Evolutionary conservation across 1,140 invertebrate genomes (phyloP), one percentile per base, ranked within the genome.

Genomic region (Leptopilina clavipes): DNA sequence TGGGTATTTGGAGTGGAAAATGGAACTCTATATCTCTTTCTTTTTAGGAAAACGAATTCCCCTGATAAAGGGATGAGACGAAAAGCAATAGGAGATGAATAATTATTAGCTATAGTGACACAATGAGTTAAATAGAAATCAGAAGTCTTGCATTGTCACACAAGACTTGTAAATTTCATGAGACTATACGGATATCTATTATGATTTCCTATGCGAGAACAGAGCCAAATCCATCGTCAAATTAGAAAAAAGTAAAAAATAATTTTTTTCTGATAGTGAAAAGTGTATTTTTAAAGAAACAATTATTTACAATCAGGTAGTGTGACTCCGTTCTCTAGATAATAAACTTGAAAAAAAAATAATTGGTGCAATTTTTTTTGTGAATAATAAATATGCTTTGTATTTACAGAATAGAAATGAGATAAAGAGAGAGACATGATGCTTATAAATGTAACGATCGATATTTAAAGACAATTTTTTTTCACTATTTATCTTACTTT

Each of bases 321-420:
- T 9, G 8, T 59, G 19, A 65, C 59, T 59, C 54, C 31, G 25
- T n/a, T 22, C 22, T 31, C 3, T 31, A 5, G 1, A 6, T 31
- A 12, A n/a, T 14, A 65, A n/a, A 37, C 12, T 3, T 48, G 14
- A 52, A 52, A 52, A 1, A 17, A 17, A 52, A 22, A 65, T 37
- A n/a, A 65, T 31, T 65, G 22, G 22, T 65, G 59, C 12, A 31
- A 3, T 40, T 40, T 40, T 9, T 31, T 65, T 65, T 31, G 22
- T 65, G 59, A 65, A 65, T 65, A 65, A 65, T 65, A 65, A 65
- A 65, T 65, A 65, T 25, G 12, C 22, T 31, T 3, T 14, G 12
- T 65, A 65, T 65, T 11, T 65, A 65, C 25, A 65, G 59, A 65
- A 31, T 65, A 65, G 22, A 65, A 65, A 65, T 31, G 25, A 7